Evolutionary conservation across 1,140 invertebrate genomes (phyloP).

Genomic region (Drosophila malerkotliana): DNA sequence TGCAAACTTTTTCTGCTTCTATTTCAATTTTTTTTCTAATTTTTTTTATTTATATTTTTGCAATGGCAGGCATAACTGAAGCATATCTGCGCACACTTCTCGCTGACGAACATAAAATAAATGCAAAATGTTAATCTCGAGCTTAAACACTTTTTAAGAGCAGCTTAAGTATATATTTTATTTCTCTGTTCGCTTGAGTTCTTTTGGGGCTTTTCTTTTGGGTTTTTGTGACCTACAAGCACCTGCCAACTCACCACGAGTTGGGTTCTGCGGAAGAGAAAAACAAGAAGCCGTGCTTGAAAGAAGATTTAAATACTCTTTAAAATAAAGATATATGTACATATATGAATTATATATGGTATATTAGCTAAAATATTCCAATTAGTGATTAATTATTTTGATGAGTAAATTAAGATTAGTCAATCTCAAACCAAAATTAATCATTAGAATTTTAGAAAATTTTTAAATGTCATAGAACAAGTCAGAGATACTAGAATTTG

Average conservation of each 20-base stretch:
- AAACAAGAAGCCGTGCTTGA: neutral
- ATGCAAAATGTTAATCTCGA: conserved; percentile 40
- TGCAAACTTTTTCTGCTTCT: conserved; percentile 12
- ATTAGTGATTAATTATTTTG: too few relatives aligned
- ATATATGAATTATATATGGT: too few relatives aligned
- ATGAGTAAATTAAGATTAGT: too few relatives aligned
- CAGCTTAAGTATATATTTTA: conserved; percentile 40
- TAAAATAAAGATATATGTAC: too few relatives aligned
- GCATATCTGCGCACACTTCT: conserved; percentile 41
- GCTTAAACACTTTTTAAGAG: conserved; percentile 23
- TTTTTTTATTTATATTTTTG: conserved; percentile 21
- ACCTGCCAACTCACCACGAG: conserved; percentile 29
- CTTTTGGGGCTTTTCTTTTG: conserved; percentile 12
- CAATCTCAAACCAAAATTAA: too few relatives aligned
- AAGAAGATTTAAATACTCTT: neutral
- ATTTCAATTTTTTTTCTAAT: neutral
- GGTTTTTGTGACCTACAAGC: conserved; percentile 44
- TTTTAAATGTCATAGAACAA: too few relatives aligned
- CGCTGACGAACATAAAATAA: conserved; percentile 24
- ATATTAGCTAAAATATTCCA: too few relatives aligned
- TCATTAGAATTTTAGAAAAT: too few relatives aligned
- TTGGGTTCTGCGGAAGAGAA: conserved; percentile 13
- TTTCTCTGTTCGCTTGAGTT: conserved; percentile 29
- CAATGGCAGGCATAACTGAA: conserved; percentile 49
- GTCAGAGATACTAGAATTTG: too few relatives aligned